Conservation (phyloP, 2,113 vertebrate species). For the Albula goreensis region DNA sequence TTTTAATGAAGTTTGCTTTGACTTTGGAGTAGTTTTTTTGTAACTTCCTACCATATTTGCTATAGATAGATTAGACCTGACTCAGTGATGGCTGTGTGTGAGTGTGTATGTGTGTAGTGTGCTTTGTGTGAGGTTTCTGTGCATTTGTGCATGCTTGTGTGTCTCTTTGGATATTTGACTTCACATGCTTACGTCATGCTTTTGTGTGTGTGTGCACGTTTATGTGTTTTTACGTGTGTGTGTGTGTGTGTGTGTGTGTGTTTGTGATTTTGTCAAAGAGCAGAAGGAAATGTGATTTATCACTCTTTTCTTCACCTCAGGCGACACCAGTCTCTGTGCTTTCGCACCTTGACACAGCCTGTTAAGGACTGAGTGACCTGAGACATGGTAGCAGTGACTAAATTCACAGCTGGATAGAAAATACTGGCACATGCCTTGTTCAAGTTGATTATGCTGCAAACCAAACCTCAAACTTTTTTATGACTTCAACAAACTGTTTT, state of each 20-base stretch:
- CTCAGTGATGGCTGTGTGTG: too few species aligned
- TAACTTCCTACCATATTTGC: too few species aligned
- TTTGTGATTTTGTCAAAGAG: not conserved
- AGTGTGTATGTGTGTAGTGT: too few species aligned
- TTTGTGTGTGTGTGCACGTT: too few species aligned
- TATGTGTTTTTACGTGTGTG: not conserved
- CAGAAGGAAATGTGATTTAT: not conserved
- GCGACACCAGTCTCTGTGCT: not conserved
- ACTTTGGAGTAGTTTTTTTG: too few species aligned
- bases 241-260: not conserved
- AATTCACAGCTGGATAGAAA: not conserved
- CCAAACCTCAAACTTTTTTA: not conserved
- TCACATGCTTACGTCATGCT: too few species aligned
- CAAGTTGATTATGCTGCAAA: not conserved
- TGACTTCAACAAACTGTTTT: not conserved
- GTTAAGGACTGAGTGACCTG: not conserved
- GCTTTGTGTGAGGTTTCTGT: too few species aligned
- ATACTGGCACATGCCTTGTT: not conserved
- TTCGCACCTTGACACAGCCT: not conserved
- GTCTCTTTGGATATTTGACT: not conserved
- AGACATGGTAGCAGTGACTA: not conserved
- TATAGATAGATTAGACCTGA: too few species aligned
- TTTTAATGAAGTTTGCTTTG: not conserved
- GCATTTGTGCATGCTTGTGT: too few species aligned
- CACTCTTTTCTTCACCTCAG: not conserved